Percentiles rank a stretch among this genome's conserved stretches.
These are phyloP conservation scores for Gavia stellata DNA, from an alignment of 2,113 vertebrate species.

Conservation along the genomic window DNA sequence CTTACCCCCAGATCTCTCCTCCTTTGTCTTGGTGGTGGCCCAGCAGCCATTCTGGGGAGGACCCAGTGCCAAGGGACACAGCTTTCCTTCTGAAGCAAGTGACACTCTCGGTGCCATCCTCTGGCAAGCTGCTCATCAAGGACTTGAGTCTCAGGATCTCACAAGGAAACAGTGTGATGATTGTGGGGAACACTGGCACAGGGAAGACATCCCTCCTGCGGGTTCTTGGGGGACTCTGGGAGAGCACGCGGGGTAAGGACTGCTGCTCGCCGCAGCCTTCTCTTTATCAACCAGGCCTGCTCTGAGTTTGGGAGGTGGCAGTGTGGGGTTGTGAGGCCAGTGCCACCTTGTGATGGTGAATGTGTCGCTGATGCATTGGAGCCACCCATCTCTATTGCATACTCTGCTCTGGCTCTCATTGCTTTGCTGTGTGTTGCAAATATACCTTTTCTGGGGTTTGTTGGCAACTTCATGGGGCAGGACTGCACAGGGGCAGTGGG, in stretches of 20 bases:
- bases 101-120: constrained; percentile 79
- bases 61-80: constrained; percentile 62
- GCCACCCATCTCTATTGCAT: not conserved
- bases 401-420: not conserved
- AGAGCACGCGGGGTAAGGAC: constrained; percentile 77
- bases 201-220: constrained; percentile 94
- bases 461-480: not conserved
- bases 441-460: not conserved
- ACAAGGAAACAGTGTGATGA: constrained; percentile 83
- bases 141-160: constrained; percentile 85
- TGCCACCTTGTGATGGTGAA: not conserved
- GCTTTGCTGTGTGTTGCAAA: not conserved
- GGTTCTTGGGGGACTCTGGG: constrained; percentile 89
- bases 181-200: constrained; percentile 92
- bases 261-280: not conserved
- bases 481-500: not conserved
- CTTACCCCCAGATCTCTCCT: not conserved
- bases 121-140: constrained; percentile 84
- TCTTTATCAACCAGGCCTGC: not conserved
- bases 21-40: constrained; percentile 3
- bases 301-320: not conserved
- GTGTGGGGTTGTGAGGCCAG: not conserved
- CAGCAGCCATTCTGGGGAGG: constrained; percentile 61
- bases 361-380: not conserved
- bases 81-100: constrained; percentile 85